Base-by-base conservation (phyloP, 2,888 invertebrate species). In the Prionchulus punctatus region DNA sequence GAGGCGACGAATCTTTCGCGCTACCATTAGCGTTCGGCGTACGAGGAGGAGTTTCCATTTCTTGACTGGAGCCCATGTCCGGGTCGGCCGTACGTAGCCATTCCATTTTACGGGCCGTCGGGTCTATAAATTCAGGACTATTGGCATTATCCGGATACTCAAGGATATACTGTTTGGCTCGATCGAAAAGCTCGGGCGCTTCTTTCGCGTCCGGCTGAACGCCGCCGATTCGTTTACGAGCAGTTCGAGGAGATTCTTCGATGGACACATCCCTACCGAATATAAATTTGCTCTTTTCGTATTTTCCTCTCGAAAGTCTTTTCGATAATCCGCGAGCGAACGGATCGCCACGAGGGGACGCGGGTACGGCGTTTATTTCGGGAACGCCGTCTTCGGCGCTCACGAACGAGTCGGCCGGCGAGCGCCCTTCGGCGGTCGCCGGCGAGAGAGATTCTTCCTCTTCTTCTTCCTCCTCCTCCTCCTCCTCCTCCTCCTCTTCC, bases 71-170 rank as follows among this genome's bases (percentile, higher is more conserved):
- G 36, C 36, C 60, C 43, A 58, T 45, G 52, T 64, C 62, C 25
- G 63, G 61, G 54, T 64, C 64, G 31, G 56, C 57, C 21, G 54
- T 61, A 23, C 57, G 59, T 30, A 59, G 53, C 63, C 62, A 64
- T 26, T 48, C 15, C 45, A 43, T 51, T 26, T 30, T 48, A 18
- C 30, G 3, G 7, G 48, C 48, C 26, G 48, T 21, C 48, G 23
- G 48, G 21, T 43, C 36, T 43, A n/a, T n/a, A 4, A 4, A 3
- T 3, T 54, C 54, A 7, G 30, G 27, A 2, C 18, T 26, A 4
- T 12, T 27, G 4, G 27, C 18, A 18, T 30, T 30, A 12, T 56
- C 21, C 1, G 58, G 56, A 36, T 45, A 52, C 21, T 52, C 28
- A 3, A 53, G 45, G 21, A 59, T 57, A 42, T 59, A 59, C 36